A percentile compares a stretch with the other conserved stretches of the same genome.
These are phyloP conservation scores for Aplodontia rufa DNA, from an alignment of 2,113 vertebrate genomes.

Conservation along the genomic window DNA sequence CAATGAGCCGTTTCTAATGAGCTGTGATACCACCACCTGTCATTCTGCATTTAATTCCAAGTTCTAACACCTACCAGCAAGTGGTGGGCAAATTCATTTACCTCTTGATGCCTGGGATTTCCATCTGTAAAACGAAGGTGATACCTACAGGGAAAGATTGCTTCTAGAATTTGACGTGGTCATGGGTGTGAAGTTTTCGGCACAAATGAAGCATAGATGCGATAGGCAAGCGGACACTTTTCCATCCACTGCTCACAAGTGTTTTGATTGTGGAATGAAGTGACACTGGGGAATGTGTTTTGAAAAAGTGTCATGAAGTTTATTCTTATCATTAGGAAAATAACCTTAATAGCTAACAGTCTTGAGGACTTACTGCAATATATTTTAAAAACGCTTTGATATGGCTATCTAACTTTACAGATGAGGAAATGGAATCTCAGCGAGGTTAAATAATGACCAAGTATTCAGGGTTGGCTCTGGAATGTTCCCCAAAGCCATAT, in stretches of 20 bases:
- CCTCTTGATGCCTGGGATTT: not conserved
- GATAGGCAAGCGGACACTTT: too few species aligned
- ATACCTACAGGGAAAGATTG: not conserved
- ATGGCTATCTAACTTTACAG: conserved; percentile 17
- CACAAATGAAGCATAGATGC: not conserved
- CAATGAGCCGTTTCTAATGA: not conserved
- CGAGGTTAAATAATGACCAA: not conserved
- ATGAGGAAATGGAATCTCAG: not conserved
- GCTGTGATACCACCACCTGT: not conserved
- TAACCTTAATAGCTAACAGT: conserved; percentile 35
- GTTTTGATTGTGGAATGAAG: not conserved
- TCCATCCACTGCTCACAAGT: accelerated
- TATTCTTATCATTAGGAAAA: conserved; percentile 40
- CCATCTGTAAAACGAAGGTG: not conserved
- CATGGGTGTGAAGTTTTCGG: not conserved
- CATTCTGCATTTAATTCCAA: not conserved
- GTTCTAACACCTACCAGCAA: not conserved
- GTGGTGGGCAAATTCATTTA: not conserved
- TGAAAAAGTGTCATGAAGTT: conserved; percentile 41
- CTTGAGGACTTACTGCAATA: conserved; percentile 18
- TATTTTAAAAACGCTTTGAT: not conserved
- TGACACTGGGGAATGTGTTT: not conserved
- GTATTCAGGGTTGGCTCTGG: too few species aligned
- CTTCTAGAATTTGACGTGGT: not conserved
- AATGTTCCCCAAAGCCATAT: too few species aligned